Percentiles rank a stretch among this genome's conserved stretches.
These are phyloP conservation scores for Verasper variegatus DNA, from an alignment of 2,113 vertebrate species.

Conservation along the genomic window DNA sequence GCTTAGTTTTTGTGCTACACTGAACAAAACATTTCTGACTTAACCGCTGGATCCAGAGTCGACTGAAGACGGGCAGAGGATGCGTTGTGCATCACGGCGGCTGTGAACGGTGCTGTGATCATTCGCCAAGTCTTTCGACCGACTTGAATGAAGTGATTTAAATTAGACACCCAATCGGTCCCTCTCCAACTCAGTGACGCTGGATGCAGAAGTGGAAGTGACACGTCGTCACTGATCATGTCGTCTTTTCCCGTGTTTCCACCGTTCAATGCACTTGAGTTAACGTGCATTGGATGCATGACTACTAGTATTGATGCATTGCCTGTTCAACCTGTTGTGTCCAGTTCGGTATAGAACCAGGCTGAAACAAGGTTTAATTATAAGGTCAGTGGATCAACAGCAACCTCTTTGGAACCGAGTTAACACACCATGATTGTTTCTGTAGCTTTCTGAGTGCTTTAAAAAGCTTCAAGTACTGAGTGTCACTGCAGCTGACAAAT, in stretches of 20 bases:
- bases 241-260: neutral
- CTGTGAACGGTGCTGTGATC: neutral
- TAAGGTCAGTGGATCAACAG: neutral
- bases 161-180: neutral
- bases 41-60: neutral
- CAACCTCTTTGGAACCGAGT: too few relatives aligned
- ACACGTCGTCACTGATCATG: neutral
- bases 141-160: neutral
- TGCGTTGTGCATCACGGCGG: too few relatives aligned
- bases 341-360: neutral
- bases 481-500: too few relatives aligned
- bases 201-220: too few relatives aligned
- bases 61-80: neutral
- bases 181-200: neutral
- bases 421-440: neutral
- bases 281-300: neutral
- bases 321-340: neutral
- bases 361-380: neutral
- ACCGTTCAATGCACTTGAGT: neutral
- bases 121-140: neutral
- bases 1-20: conserved; percentile 2
- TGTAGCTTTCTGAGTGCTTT: neutral
- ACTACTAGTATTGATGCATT: neutral
- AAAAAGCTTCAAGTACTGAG: too few relatives aligned
- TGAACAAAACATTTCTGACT: neutral